phyloP scores from a whole-genome alignment of 2,797 vertebrate genomes.

The Vespertilio murinus region DNA sequence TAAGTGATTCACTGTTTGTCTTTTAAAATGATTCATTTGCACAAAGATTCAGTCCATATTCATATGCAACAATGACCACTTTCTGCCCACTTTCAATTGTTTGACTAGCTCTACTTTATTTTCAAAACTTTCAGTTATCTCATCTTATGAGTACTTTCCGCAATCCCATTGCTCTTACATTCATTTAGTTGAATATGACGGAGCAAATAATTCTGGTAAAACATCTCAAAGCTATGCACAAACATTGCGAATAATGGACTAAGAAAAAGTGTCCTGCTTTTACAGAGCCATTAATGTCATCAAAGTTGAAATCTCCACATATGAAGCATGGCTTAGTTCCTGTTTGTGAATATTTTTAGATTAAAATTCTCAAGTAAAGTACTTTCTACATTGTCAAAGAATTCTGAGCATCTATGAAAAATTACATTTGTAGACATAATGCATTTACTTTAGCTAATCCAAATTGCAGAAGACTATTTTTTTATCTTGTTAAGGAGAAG shows the following conservation, averaged over 20 bases:
- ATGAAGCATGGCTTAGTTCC: background rate
- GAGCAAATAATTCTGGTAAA: background rate
- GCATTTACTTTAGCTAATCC: background rate
- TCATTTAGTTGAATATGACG: background rate
- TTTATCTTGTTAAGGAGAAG: background rate
- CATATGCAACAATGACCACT: background rate
- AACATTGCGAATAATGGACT: background rate
- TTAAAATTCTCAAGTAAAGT: background rate
- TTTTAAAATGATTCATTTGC: background rate
- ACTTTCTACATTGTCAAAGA: background rate
- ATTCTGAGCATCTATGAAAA: background rate
- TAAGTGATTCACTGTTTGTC: background rate
- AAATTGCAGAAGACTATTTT: background rate
- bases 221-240: conserved; percentile 27
- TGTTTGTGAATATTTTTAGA: conserved; percentile 10
- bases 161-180: background rate
- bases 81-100: background rate
- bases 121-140: background rate
- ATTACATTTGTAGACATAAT: background rate
- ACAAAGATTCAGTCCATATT: background rate
- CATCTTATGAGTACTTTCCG: background rate
- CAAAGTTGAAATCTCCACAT: background rate
- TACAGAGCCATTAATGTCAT: background rate
- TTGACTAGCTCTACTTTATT: conserved; percentile 9
- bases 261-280: background rate